Evolutionary conservation across 2,888 invertebrate species (phyloP).

Genomic region (Drosophila anceps): DNA sequence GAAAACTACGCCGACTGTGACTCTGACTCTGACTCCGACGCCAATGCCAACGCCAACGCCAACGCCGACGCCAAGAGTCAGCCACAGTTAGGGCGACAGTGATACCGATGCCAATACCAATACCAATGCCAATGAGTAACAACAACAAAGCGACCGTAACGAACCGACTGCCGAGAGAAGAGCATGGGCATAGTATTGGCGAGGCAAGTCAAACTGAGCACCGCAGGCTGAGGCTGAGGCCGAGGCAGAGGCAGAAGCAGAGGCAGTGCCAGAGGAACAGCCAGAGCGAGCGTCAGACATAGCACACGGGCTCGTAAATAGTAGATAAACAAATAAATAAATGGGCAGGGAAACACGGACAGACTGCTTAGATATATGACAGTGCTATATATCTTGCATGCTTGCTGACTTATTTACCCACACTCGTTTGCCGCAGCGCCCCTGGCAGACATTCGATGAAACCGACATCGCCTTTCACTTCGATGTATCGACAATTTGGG

Average conservation of each 20-base stretch:
- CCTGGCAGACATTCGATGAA: slow-evolving; percentile 25
- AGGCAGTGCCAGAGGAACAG: neutral
- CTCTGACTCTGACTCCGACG: slow-evolving; percentile 19
- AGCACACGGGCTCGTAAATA: slow-evolving; percentile 68
- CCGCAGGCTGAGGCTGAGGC: slow-evolving; percentile 2
- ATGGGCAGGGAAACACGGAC: slow-evolving; percentile 34
- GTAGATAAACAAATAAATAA: slow-evolving; percentile 78
- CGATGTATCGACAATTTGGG: slow-evolving; percentile 51
- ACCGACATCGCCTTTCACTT: slow-evolving; percentile 39
- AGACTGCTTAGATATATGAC: slow-evolving; percentile 70
- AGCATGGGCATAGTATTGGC: slow-evolving; percentile 37
- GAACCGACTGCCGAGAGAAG: slow-evolving; percentile 41
- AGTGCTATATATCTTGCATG: slow-evolving; percentile 72
- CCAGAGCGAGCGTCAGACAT: slow-evolving; percentile 12
- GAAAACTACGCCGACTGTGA: slow-evolving; percentile 37
- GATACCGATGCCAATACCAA: slow-evolving; percentile 36
- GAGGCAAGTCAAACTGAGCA: slow-evolving; percentile 12
- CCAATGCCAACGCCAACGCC: slow-evolving; percentile 34
- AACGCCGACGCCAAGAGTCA: slow-evolving; percentile 23
- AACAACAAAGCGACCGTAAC: slow-evolving; percentile 70
- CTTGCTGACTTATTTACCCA: slow-evolving; percentile 49
- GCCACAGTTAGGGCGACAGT: slow-evolving; percentile 28
- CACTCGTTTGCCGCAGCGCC: slow-evolving; percentile 11
- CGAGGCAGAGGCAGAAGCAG: slow-evolving; percentile 3
- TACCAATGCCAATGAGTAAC: slow-evolving; percentile 50